Conservation (phyloP, 2,113 vertebrate genomes). For the Strix aluco region DNA sequence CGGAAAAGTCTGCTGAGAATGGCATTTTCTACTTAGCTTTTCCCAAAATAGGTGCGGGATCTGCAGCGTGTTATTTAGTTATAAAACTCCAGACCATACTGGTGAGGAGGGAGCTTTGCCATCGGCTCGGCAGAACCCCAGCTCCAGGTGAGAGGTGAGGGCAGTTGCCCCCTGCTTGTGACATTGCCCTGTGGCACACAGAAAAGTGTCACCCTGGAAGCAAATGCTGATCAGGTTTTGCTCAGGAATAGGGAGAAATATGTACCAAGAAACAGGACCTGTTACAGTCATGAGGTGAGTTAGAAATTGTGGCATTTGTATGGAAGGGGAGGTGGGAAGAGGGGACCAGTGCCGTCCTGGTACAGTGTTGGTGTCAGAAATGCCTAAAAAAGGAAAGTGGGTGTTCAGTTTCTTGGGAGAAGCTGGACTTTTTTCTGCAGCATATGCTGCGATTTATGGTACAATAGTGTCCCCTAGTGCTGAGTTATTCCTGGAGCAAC, state of each 20-base stretch:
- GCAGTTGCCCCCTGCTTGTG: accelerated
- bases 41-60: background rate
- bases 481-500: background rate
- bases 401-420: background rate
- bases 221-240: accelerated
- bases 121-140: background rate
- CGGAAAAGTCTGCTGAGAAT: background rate
- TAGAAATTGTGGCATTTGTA: accelerated
- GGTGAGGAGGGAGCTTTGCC: background rate
- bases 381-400: accelerated
- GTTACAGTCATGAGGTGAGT: accelerated
- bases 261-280: accelerated
- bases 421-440: background rate
- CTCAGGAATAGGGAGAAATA: background rate
- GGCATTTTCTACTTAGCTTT: background rate
- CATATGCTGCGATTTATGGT: background rate
- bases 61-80: accelerated
- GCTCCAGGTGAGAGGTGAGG: background rate
- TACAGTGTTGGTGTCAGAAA: accelerated
- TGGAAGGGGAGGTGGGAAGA: background rate
- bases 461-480: conserved; percentile 43
- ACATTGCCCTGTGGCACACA: no score
- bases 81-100: accelerated
- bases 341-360: accelerated
- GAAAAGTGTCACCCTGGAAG: background rate